phyloP scores from a whole-genome alignment of 2,797 vertebrate genomes.

The Lutjanus campechanus region DNA sequence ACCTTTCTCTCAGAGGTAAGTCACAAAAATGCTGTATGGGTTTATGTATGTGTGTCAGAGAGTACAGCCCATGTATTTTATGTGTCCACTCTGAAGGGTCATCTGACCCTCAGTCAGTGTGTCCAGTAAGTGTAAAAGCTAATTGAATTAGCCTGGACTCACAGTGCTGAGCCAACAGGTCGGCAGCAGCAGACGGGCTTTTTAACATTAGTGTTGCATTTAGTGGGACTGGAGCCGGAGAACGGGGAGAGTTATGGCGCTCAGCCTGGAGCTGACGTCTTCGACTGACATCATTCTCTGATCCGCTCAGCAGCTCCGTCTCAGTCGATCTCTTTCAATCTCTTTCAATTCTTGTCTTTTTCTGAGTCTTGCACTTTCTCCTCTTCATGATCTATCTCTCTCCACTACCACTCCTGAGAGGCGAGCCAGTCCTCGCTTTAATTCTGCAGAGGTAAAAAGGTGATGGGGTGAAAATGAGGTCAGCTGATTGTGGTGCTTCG shows the following conservation, averaged over 20 bases:
- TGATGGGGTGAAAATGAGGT: conserved; percentile 72
- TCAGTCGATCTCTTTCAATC: conserved; percentile 34
- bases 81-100: conserved; percentile 45
- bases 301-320: conserved; percentile 35
- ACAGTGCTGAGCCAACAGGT: conserved; percentile 69
- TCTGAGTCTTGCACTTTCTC: conserved; percentile 19
- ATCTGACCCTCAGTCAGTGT: conserved; percentile 42
- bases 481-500: conserved; percentile 63
- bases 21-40: conserved; percentile 37
- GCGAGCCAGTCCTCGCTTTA: conserved; percentile 39
- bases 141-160: conserved; percentile 63
- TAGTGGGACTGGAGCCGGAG: conserved; percentile 40
- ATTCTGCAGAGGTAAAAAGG: conserved; percentile 71
- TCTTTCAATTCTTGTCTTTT: conserved; percentile 5
- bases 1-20: conserved; percentile 99
- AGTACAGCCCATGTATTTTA: conserved; percentile 19
- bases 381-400: conserved; percentile 23
- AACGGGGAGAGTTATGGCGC: conserved; percentile 37
- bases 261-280: conserved; percentile 47
- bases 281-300: conserved; percentile 54
- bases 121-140: conserved; percentile 61
- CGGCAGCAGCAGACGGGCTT: conserved; percentile 43
- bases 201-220: conserved; percentile 66
- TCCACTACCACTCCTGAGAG: conserved; percentile 16
- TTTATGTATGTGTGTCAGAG: conserved; percentile 9